Evolutionary conservation across 2,888 invertebrate species (phyloP).

Genomic region (Drosophila anomalata): DNA sequence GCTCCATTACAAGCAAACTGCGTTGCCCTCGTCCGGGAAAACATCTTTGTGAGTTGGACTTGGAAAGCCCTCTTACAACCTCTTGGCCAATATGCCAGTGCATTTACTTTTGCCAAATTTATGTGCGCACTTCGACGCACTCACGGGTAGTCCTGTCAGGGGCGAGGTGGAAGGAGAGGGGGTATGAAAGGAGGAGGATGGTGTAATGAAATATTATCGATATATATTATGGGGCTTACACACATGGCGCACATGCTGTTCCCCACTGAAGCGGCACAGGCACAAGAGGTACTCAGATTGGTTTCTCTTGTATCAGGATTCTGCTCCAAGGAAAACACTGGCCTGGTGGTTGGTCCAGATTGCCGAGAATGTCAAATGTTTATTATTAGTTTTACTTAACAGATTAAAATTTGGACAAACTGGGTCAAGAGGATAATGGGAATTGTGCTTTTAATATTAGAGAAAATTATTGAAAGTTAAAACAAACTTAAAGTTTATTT

Average conservation of each 20-base stretch:
- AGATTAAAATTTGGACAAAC: conserved; percentile 25
- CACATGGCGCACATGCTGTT: conserved; percentile 54
- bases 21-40: conserved; percentile 31
- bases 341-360: conserved; percentile 19
- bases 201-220: conserved; percentile 77
- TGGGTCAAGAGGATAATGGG: neutral
- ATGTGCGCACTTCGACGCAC: conserved; percentile 68
- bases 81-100: conserved; percentile 68
- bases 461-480: neutral
- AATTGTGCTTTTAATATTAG: neutral
- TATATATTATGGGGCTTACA: conserved; percentile 71
- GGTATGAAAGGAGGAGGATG: neutral
- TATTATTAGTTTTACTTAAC: conserved; percentile 41
- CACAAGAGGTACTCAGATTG: conserved; percentile 12
- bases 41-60: conserved; percentile 22
- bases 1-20: conserved; percentile 61
- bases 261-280: conserved; percentile 21
- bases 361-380: conserved; percentile 37
- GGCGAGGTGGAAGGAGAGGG: no score
- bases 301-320: conserved; percentile 11
- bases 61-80: conserved; percentile 15
- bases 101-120: conserved; percentile 71
- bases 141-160: conserved; percentile 11
- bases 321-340: conserved; percentile 23
- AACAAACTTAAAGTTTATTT: neutral